Conservation (phyloP, 1,140 invertebrate genomes). For the Pseudoatta argentina region DNA sequence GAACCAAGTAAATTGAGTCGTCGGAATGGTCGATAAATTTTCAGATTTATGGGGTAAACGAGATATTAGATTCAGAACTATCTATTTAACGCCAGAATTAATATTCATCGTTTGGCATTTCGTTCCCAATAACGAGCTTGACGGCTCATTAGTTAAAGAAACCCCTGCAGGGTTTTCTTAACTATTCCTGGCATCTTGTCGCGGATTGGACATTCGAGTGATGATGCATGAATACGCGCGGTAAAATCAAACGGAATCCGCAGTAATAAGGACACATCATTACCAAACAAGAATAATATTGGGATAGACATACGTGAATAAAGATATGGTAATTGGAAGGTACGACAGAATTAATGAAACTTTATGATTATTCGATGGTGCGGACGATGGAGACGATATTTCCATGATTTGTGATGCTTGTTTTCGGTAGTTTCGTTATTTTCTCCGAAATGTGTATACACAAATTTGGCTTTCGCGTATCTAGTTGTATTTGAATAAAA, state of each 20-base stretch:
- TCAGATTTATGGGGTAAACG: constrained; percentile 62
- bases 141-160: constrained; percentile 63
- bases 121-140: constrained; percentile 24
- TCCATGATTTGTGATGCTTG: constrained; percentile 1
- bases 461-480: background rate
- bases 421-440: constrained; percentile 8
- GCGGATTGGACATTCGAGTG: constrained; percentile 11
- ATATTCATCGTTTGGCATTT: constrained; percentile 67
- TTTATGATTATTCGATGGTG: constrained; percentile 46
- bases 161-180: constrained; percentile 4
- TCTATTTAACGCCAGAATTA: constrained; percentile 42
- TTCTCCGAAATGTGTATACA: background rate
- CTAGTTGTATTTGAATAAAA: constrained; percentile 8
- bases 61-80: background rate
- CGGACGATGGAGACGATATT: constrained; percentile 26
- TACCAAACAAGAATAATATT: constrained; percentile 32
- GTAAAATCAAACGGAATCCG: constrained; percentile 47
- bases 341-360: constrained; percentile 44
- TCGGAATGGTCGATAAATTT: constrained; percentile 11
- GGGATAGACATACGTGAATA: constrained; percentile 56
- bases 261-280: constrained; percentile 44
- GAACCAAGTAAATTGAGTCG: constrained; percentile 9
- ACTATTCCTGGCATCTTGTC: background rate
- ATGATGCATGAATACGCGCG: constrained; percentile 45
- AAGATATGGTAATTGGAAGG: constrained; percentile 47